Base-by-base conservation (phyloP, 1,140 invertebrate genomes). In the Akabosia matsudoensis region DNA sequence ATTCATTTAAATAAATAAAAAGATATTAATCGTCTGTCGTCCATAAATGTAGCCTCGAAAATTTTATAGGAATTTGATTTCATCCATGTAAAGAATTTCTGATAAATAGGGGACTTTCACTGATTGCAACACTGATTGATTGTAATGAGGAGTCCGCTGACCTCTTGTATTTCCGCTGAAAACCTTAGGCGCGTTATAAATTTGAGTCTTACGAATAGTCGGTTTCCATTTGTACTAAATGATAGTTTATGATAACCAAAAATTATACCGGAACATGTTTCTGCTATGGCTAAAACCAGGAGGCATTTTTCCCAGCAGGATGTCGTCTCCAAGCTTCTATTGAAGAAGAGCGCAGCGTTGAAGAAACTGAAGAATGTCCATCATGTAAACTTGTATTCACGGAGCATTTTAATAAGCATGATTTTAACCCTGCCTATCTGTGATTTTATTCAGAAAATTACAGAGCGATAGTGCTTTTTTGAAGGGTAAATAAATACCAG, bases 241-340 rank as follows among this genome's bases (percentile, higher is more conserved):
- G 37, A 45, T 45, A 61, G 4, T n/a, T n/a, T n/a, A n/a, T n/a
- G n/a, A n/a, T n/a, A n/a, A n/a, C n/a, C n/a, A n/a, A n/a, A n/a
- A n/a, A n/a, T n/a, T n/a, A n/a, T n/a, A n/a, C n/a, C n/a, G n/a
- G n/a, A n/a, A n/a, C n/a, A n/a, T n/a, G n/a, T n/a, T n/a, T n/a
- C n/a, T n/a, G n/a, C n/a, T n/a, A n/a, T 61, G 54, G 14, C 31
- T 30, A 67, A 67, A 67, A 67, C 61, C 61, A 67, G 61, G 30
- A 67, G 61, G 61, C 61, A 67, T 67, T 16, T 24, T 67, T 67
- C 61, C n/a, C 61, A 28, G 61, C 61, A 31, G 61, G 61, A 13
- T 67, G 61, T 67, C 61, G 61, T 67, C 61, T 67, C 61, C 61
- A 67, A 67, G 61, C 61, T 67, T 67, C 61, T 30, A 67, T 30